Evolutionary conservation across 2,797 vertebrate genomes (phyloP).

Genomic region (Eulemur rubriventer): DNA sequence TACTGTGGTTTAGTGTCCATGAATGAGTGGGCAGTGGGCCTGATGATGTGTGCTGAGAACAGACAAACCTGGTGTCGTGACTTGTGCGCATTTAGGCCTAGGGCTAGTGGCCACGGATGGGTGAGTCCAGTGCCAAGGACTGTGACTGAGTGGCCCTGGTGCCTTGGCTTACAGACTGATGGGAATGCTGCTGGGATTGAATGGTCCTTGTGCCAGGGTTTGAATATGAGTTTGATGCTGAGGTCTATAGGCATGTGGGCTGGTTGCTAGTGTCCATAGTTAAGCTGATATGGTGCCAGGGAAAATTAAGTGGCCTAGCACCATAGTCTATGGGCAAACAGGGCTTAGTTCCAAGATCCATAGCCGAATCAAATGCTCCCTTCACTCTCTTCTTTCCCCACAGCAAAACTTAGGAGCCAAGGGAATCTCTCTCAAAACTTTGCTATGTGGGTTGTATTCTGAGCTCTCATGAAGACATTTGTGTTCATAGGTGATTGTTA

Average conservation of each 20-base stretch:
- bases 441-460: not conserved
- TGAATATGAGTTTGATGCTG: not conserved
- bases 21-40: accelerated
- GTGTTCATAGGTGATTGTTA: not conserved
- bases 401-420: not conserved
- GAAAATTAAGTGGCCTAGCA: not conserved
- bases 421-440: not conserved
- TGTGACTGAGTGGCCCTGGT: not conserved
- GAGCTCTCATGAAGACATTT: not conserved
- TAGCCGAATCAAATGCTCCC: not conserved
- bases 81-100: accelerated
- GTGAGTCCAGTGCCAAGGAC: not conserved
- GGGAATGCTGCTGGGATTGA: not conserved
- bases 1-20: no score
- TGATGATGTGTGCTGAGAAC: not conserved
- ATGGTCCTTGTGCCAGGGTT: accelerated
- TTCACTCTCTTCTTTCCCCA: not conserved
- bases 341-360: not conserved
- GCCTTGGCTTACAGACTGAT: not conserved
- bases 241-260: accelerated
- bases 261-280: accelerated
- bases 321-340: no score
- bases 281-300: not conserved
- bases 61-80: not conserved
- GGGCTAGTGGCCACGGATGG: not conserved